Base-by-base conservation (phyloP, 2,888 invertebrate species). In the Ceriagrion tenellum region DNA sequence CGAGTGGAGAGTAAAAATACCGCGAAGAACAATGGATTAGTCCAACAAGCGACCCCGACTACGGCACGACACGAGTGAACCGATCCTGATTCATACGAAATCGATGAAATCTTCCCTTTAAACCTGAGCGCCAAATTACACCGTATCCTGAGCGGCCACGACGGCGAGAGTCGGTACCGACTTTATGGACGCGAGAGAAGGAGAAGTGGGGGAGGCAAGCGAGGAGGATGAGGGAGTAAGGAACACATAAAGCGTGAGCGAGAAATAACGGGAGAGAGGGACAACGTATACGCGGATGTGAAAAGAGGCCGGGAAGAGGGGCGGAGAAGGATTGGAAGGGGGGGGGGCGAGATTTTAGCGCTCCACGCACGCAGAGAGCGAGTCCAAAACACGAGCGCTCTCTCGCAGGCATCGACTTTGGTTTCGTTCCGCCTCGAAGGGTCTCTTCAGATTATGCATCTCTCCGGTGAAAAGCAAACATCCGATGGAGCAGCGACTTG, bases 371-470 rank as follows among this genome's bases (percentile, higher is more conserved):
- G 81, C 81, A 81, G 81, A 81, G 81, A 30, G 81, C 59, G 20
- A 30, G 81, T 13, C 81, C 30, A 81, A 81, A 81, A 81, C 81
- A 81, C 81, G 81, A 81, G 81, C 81, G 81, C 16, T 30, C 81
- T 13, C 35, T 81, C 81, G 35, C 81, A 35, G 81, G 81, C 81
- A 81, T 81, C 26, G 81, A n/a, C 81, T 81, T 81, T n/a, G 81
- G 35, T 81, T 35, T 35, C 81, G 30, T 81, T 81, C 81, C 81
- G 81, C 81, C 30, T 81, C 81, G 81, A 35, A 81, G 81, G 16
- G 81, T 81, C 35, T 81, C 81, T 81, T 35, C 35, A 81, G 81
- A 81, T 81, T 81, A 81, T 81, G 81, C 81, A 81, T 81, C 81
- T 35, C 81, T 81, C 47, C 81, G 81, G 81, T 30, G 30, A 35